These are phyloP conservation scores for Pomatostomus ruficeps DNA, from an alignment of 2,113 vertebrate species.

Conservation along the genomic window DNA sequence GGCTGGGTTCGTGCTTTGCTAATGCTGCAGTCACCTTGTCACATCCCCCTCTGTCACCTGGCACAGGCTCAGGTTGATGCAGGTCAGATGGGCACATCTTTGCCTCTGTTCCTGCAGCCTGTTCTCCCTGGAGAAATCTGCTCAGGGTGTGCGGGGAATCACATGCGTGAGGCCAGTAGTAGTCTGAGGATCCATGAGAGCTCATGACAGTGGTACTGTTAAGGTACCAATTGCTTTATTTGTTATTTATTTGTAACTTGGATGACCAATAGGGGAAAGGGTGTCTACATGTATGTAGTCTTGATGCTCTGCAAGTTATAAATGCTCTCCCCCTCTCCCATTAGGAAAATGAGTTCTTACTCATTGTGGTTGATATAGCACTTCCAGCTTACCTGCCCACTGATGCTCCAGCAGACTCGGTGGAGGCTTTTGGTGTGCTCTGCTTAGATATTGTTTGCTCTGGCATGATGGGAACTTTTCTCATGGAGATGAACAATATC, in stretches of 20 bases:
- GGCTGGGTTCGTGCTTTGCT: background rate
- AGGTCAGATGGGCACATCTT: accelerated
- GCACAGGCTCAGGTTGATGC: background rate
- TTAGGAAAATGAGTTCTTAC: background rate
- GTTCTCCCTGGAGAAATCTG: background rate
- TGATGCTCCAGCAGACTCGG: background rate
- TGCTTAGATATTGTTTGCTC: background rate
- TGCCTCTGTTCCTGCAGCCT: background rate
- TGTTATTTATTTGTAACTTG: background rate
- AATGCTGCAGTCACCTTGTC: background rate
- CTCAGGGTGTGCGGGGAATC: background rate
- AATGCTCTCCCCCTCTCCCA: background rate
- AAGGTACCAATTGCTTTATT: background rate
- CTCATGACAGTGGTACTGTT: background rate
- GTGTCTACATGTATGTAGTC: accelerated
- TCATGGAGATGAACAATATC: background rate
- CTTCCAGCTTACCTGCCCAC: background rate
- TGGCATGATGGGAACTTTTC: background rate
- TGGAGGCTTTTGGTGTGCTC: background rate
- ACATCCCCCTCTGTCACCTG: background rate
- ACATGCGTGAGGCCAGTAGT: accelerated
- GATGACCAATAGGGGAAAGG: background rate
- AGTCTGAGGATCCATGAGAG: background rate
- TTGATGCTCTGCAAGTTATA: background rate
- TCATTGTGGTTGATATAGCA: background rate